Evolutionary conservation across 2,888 invertebrate genomes (phyloP).

Genomic region (Gerris lacustris): DNA sequence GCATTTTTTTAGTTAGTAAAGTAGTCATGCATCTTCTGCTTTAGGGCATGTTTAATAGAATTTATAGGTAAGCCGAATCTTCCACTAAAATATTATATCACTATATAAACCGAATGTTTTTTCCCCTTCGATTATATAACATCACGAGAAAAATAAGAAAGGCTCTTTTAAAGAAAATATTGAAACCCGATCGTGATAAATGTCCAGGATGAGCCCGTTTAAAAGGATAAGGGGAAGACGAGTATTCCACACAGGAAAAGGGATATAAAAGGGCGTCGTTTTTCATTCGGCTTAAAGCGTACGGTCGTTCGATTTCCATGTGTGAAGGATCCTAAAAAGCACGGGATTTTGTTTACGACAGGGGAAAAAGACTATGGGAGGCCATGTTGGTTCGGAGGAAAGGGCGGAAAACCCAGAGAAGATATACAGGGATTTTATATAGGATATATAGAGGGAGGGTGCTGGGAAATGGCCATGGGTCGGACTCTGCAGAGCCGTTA

Average conservation of each 20-base stretch:
- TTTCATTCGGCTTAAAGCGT: neutral
- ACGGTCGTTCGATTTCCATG: neutral
- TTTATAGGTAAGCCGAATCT: too few species aligned
- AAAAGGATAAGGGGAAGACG: neutral
- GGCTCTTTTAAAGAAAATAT: neutral
- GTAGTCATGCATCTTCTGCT: too few species aligned
- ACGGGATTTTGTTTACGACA: neutral
- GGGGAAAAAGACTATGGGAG: neutral
- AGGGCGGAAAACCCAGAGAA: neutral
- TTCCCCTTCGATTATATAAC: too few species aligned
- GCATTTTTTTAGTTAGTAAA: too few species aligned
- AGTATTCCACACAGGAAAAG: neutral
- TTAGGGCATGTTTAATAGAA: too few species aligned
- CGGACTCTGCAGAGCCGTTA: neutral
- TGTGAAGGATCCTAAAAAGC: neutral
- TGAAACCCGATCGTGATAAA: slow-evolving; percentile 1
- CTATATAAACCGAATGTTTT: too few species aligned
- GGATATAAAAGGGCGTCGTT: neutral
- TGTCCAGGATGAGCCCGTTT: neutral
- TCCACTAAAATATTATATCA: too few species aligned
- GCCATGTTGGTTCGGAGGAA: neutral
- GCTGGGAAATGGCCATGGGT: neutral
- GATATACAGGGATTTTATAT: neutral
- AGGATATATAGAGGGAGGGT: neutral
- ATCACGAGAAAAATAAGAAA: too few species aligned